phyloP scores from a whole-genome alignment of 2,113 vertebrate genomes.

The Calonectris borealis region DNA sequence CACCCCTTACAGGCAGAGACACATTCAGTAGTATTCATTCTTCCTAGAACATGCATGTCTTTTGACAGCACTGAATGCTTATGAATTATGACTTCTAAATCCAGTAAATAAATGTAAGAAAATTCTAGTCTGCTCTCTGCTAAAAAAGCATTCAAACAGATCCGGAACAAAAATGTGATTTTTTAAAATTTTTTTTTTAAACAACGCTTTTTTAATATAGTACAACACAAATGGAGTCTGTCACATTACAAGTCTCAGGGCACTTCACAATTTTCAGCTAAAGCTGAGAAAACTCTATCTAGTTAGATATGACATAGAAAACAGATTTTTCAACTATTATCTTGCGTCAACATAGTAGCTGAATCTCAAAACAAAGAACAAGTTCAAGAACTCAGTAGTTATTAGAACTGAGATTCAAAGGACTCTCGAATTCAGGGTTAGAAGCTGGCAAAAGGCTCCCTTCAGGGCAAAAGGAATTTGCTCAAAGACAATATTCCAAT shows the following conservation, averaged over 20 bases:
- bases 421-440: neutral
- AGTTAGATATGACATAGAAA: neutral
- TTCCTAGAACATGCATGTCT: neutral
- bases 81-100: conserved; percentile 15
- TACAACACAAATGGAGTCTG: conserved; percentile 32
- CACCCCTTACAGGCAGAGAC: neutral
- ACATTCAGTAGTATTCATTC: neutral
- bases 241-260: conserved; percentile 18
- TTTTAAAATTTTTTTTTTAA: neutral
- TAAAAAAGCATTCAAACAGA: conserved; percentile 20
- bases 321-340: conserved; percentile 2
- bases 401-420: neutral
- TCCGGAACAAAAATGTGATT: neutral
- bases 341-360: neutral
- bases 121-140: neutral
- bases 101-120: neutral
- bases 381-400: neutral
- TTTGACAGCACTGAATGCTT: neutral
- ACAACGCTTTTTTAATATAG: conserved; percentile 2
- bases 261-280: conserved; percentile 8
- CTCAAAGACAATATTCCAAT: neutral
- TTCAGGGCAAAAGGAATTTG: neutral
- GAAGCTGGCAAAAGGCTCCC: neutral
- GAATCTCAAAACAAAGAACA: neutral
- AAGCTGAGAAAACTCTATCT: conserved; percentile 22